Evolutionary conservation across 2,888 invertebrate genomes (phyloP).

Genomic region (Erynnis tages): DNA sequence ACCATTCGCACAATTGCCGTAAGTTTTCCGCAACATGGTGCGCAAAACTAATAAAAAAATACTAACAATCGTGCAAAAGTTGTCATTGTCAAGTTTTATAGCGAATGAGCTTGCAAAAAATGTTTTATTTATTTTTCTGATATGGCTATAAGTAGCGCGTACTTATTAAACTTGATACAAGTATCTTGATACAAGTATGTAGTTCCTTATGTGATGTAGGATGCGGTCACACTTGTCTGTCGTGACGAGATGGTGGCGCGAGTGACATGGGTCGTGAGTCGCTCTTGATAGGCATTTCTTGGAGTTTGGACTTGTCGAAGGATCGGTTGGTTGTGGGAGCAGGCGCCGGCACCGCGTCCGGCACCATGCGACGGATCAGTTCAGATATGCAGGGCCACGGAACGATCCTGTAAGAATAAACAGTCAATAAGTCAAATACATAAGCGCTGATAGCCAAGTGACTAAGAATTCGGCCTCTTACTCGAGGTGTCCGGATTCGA

Average conservation of each 20-base stretch:
- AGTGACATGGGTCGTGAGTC: constrained; percentile 64
- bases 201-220: not conserved
- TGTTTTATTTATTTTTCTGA: too few relatives aligned
- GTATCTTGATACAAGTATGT: not conserved
- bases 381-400: constrained; percentile 87
- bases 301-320: constrained; percentile 2
- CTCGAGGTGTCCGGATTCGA: too few relatives aligned
- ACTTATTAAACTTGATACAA: constrained; percentile 1
- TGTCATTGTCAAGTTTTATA: too few relatives aligned
- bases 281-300: constrained; percentile 39
- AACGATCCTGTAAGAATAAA: constrained; percentile 81
- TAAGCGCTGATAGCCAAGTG: too few relatives aligned
- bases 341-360: constrained; percentile 83
- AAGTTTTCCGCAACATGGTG: too few relatives aligned
- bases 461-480: too few relatives aligned
- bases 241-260: constrained; percentile 62
- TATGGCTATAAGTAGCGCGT: not conserved
- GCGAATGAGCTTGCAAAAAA: too few relatives aligned
- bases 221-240: constrained; percentile 52
- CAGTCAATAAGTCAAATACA: too few relatives aligned
- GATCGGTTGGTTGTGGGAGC: constrained; percentile 16
- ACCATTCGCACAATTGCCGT: too few relatives aligned
- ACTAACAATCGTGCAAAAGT: too few relatives aligned
- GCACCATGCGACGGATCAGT: constrained; percentile 84
- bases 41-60: too few relatives aligned